phyloP scores from a whole-genome alignment of 2,888 invertebrate species.

The Latheticus oryzae region DNA sequence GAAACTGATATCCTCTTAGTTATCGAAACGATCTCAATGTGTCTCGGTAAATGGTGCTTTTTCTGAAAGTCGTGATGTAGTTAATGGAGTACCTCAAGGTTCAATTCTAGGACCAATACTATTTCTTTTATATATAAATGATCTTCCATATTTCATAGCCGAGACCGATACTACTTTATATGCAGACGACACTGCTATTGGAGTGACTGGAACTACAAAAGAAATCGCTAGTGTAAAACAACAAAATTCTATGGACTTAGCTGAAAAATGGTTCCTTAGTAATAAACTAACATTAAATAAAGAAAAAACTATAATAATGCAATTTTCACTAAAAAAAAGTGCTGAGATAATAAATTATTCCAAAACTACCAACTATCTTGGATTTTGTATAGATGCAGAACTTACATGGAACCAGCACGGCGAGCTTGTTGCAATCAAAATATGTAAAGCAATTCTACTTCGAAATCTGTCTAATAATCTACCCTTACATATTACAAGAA shows the following conservation, averaged over 20 bases:
- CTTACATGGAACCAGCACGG: not conserved
- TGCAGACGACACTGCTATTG: constrained; percentile 4
- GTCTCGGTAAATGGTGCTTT: not conserved
- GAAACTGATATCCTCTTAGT: not conserved
- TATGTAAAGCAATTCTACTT: constrained; percentile 2
- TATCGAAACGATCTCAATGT: not conserved
- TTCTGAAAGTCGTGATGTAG: not conserved
- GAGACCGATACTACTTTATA: not conserved
- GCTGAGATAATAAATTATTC: not conserved
- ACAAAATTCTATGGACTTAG: not conserved
- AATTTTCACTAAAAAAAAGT: constrained; percentile 1
- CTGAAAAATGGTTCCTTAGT: not conserved
- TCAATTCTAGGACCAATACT: not conserved
- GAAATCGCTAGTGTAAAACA: not conserved
- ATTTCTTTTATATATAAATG: not conserved
- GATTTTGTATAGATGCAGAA: not conserved
- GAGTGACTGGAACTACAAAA: not conserved
- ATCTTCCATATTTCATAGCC: not conserved
- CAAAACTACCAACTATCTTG: too few relatives aligned
- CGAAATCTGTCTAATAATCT: constrained; percentile 1
- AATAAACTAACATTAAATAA: not conserved
- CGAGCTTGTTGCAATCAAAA: not conserved
- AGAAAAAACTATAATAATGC: not conserved
- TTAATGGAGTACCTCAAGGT: constrained; percentile 1
- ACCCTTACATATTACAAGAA: not conserved